These are phyloP conservation scores for Drosophila lutescens DNA, from an alignment of 2,888 invertebrate genomes.

Conservation along the genomic window DNA sequence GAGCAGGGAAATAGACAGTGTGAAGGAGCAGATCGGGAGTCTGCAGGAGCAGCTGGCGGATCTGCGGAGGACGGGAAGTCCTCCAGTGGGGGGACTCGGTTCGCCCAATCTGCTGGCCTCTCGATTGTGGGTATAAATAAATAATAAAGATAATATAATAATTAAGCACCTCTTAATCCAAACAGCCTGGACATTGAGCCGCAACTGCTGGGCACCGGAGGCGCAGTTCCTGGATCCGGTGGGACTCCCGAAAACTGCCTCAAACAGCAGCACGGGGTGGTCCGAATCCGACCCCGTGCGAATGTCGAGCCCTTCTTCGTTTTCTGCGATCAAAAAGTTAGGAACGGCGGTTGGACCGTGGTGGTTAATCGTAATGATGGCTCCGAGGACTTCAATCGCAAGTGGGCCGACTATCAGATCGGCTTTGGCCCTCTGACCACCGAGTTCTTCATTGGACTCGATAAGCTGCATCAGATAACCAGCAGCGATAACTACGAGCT, in stretches of 20 bases:
- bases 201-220: slow-evolving; percentile 7
- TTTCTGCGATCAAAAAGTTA: slow-evolving; percentile 58
- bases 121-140: slow-evolving; percentile 47
- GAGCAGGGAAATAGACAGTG: slow-evolving; percentile 43
- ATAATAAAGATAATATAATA: too few relatives aligned
- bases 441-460: slow-evolving; percentile 67
- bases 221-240: background rate
- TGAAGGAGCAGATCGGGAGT: slow-evolving; percentile 51
- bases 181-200: slow-evolving; percentile 41
- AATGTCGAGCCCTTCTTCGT: slow-evolving; percentile 61
- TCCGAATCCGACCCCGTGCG: slow-evolving; percentile 49
- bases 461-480: slow-evolving; percentile 62
- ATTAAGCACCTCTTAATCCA: too few relatives aligned
- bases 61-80: slow-evolving; percentile 35
- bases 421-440: slow-evolving; percentile 52
- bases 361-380: slow-evolving; percentile 61
- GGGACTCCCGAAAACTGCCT: slow-evolving; percentile 56
- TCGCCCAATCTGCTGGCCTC: slow-evolving; percentile 26
- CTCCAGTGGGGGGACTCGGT: background rate
- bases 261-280: slow-evolving; percentile 57
- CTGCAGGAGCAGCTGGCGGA: slow-evolving; percentile 68
- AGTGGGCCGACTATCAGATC: slow-evolving; percentile 64
- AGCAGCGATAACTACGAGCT: slow-evolving; percentile 57
- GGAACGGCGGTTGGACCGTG: slow-evolving; percentile 65
- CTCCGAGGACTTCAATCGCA: slow-evolving; percentile 61